Evolutionary conservation across 2,888 invertebrate genomes (phyloP).

Genomic region (Cantharis rustica): DNA sequence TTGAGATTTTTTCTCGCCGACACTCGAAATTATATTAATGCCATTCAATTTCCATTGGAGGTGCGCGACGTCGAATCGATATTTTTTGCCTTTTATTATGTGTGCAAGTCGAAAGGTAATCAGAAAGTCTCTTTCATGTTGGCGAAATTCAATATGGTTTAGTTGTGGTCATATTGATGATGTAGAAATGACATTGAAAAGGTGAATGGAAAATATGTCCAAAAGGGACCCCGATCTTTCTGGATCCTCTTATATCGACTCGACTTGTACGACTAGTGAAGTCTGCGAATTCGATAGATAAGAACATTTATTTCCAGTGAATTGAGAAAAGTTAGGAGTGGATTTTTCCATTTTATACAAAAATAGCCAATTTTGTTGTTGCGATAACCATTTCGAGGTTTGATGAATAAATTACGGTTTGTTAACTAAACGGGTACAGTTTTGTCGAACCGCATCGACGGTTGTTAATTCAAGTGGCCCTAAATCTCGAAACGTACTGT

Average conservation of each 20-base stretch:
- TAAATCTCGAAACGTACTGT: conserved; percentile 26
- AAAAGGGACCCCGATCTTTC: conserved; percentile 34
- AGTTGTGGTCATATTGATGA: conserved; percentile 48
- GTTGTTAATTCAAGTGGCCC: conserved; percentile 19
- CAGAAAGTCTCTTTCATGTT: conserved; percentile 43
- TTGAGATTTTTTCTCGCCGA: neutral
- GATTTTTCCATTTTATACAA: conserved; percentile 20
- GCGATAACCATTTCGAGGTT: neutral
- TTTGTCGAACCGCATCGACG: conserved; percentile 5
- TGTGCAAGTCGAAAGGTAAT: conserved; percentile 30
- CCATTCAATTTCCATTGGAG: neutral
- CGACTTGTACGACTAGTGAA: conserved; percentile 16
- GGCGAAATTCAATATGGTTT: conserved; percentile 48
- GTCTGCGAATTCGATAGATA: conserved; percentile 24
- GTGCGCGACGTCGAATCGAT: conserved; percentile 1
- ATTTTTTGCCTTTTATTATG: conserved; percentile 10
- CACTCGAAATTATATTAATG: neutral
- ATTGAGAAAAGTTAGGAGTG: conserved; percentile 20
- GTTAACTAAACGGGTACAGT: neutral
- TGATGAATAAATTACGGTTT: neutral
- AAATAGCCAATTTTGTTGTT: conserved; percentile 18
- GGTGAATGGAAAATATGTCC: conserved; percentile 44
- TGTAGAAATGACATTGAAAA: conserved; percentile 46
- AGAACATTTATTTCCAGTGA: conserved; percentile 22
- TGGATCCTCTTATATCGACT: conserved; percentile 26